These are phyloP conservation scores for Cheirogaleus major DNA, from an alignment of 2,797 vertebrate species.

Conservation along the genomic window DNA sequence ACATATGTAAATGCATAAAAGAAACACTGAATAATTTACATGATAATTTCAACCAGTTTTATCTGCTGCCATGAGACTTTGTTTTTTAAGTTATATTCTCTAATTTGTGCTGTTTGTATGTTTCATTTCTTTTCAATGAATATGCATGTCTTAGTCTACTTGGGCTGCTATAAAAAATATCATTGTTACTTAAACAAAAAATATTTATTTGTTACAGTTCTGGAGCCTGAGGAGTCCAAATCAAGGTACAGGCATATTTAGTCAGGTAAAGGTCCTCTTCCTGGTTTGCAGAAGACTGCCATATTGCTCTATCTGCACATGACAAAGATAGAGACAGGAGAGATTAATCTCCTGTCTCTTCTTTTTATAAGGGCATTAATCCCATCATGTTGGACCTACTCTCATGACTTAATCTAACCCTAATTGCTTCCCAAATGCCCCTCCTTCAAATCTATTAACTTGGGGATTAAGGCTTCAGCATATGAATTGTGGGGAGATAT, in stretches of 20 bases:
- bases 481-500: background rate
- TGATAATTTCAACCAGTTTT: background rate
- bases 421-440: background rate
- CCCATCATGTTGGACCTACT: background rate
- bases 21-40: background rate
- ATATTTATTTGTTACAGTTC: background rate
- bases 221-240: no score
- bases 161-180: background rate
- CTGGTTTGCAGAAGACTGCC: background rate
- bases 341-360: background rate
- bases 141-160: background rate
- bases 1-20: background rate
- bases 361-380: background rate
- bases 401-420: background rate
- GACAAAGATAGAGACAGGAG: background rate
- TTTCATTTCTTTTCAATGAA: background rate
- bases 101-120: background rate
- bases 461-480: background rate
- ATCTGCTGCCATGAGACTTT: background rate
- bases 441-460: background rate
- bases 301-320: background rate
- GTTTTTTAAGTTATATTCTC: background rate
- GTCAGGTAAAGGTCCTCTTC: background rate
- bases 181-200: background rate
- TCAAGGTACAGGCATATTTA: background rate